These are phyloP conservation scores for Listronotus bonariensis DNA, from an alignment of 1,140 invertebrate species.

Conservation along the genomic window DNA sequence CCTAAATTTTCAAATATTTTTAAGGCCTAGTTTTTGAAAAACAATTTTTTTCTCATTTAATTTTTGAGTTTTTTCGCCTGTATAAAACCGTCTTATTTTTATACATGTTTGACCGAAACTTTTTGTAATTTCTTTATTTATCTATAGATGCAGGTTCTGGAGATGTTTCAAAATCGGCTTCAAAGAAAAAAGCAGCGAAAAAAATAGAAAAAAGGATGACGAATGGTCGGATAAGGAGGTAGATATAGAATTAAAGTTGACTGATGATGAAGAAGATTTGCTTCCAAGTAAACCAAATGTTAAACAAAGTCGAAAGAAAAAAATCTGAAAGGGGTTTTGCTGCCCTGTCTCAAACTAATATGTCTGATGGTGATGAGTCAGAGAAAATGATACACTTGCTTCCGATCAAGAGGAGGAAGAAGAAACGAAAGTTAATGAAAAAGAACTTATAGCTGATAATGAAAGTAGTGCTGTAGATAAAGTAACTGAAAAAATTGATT, in stretches of 20 bases:
- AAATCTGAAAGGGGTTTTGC: conserved; percentile 2
- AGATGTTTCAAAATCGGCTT: background rate
- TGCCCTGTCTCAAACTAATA: background rate
- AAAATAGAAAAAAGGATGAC: conserved; percentile 24
- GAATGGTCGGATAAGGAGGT: conserved; percentile 22
- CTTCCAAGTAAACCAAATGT: conserved; percentile 8
- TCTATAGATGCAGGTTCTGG: no score
- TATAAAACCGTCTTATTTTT: no score
- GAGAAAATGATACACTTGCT: no score
- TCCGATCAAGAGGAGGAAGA: background rate
- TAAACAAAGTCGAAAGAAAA: conserved; percentile 9
- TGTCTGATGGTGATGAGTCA: no score
- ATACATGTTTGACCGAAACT: no score
- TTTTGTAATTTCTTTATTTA: no score
- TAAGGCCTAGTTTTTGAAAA: no score
- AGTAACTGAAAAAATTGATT: conserved; percentile 41
- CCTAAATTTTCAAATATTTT: no score
- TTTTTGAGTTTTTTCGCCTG: no score
- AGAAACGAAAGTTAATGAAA: background rate
- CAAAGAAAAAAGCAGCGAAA: conserved; percentile 14
- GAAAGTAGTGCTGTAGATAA: conserved; percentile 26
- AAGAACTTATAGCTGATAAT: background rate
- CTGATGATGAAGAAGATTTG: conserved; percentile 8
- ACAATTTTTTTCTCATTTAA: no score
- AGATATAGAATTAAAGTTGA: conserved; percentile 8